Base-by-base conservation (phyloP, 2,888 invertebrate genomes). In the Coremacera marginata region DNA sequence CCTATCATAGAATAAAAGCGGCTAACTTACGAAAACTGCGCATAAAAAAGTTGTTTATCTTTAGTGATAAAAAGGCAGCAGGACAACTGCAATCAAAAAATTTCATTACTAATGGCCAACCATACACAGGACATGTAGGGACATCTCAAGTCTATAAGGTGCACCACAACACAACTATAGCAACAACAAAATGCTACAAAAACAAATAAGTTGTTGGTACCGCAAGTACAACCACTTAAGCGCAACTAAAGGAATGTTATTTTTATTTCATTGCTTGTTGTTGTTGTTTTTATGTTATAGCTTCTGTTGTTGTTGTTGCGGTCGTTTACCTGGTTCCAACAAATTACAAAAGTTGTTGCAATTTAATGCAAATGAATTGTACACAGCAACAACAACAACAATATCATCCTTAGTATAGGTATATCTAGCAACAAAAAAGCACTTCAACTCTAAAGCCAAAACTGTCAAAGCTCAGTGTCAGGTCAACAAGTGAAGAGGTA, bases 291-390 rank as follows among this genome's bases (percentile, higher is more conserved):
- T 63, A 63, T 37, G 19, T 37, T 22, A 31, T 62, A n/a, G 19
- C 19, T 65, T 9, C 37, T 44, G 37, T 67, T 63, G 63, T 67
- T 63, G 63, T 63, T 67, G 19, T 67, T 44, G 44, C 25, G 27
- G 37, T 67, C 16, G 44, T 44, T 34, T 55, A 55, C 34, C 52
- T 60, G 60, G 22, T 44, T 7, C 19, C 51, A 63, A 73, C 73
- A 73, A 65, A 73, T 65, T 65, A 31, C 73, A 51, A 73, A 73
- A 63, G 73, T 73, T 63, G 65, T 65, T 65, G 73, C 73, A 63
- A 63, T 52, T 34, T 65, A 63, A 49, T 63, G 73, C 73, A 73
- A 73, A 73, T 63, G 19, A 65, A 51, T 65, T 65, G 22, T 19
- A 49, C 57, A 25, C 27, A 22, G 55, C 37, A 55, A 55, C 55